A percentile compares a stretch with the other conserved stretches of the same genome.
phyloP scores from a whole-genome alignment of 1,140 invertebrate species.

The Melanaphis sacchari region DNA sequence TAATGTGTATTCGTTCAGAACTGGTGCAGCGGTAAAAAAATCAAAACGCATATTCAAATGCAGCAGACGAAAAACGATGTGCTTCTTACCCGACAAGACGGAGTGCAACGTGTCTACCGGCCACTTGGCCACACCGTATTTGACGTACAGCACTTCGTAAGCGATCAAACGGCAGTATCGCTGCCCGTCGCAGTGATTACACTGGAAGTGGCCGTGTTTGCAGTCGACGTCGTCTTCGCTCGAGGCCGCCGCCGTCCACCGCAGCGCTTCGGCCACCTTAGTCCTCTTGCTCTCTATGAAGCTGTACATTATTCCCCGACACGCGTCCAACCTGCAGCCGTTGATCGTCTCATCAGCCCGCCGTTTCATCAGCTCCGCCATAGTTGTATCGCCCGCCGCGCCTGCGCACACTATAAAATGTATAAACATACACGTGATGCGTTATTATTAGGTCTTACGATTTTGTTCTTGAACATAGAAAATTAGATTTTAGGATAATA shows the following conservation, averaged over 20 bases:
- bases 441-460: neutral
- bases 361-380: neutral
- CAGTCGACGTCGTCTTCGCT: neutral
- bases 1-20: neutral
- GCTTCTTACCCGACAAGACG: neutral
- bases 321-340: neutral
- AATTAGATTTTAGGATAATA: too few species aligned
- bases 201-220: neutral
- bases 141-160: constrained; percentile 42
- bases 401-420: neutral
- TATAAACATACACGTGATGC: neutral
- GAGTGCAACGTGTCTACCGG: neutral
- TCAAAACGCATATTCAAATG: neutral
- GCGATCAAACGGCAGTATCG: neutral
- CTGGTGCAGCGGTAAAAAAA: neutral
- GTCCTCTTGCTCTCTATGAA: neutral
- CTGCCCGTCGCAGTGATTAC: neutral
- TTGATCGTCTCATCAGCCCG: neutral
- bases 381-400: neutral
- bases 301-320: neutral
- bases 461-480: neutral
- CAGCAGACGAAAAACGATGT: neutral
- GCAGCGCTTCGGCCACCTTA: neutral
- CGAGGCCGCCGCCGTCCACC: neutral
- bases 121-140: constrained; percentile 26